Conservation (phyloP, 1,140 invertebrate genomes). For the Tetramorium alpestre region DNA sequence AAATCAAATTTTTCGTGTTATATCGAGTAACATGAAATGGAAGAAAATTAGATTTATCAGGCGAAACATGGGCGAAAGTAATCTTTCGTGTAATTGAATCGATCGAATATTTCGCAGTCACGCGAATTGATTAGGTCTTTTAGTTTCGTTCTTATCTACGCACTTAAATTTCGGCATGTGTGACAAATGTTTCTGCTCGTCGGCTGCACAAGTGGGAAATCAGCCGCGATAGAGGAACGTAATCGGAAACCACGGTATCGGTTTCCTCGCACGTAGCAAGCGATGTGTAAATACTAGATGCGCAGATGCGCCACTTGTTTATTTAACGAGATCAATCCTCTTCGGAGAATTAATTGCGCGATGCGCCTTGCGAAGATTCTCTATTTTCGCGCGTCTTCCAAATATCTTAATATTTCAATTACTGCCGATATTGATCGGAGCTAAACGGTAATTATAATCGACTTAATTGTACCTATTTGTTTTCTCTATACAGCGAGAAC, state of each 20-base stretch:
- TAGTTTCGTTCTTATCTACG: neutral
- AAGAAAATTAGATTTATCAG: neutral
- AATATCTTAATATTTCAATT: neutral
- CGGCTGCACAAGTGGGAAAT: constrained; percentile 31
- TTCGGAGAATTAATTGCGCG: constrained; percentile 9
- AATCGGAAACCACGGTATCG: constrained; percentile 40
- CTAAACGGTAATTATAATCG: neutral
- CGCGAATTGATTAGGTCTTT: neutral
- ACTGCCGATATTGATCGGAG: too few species aligned
- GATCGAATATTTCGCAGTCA: neutral
- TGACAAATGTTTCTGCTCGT: neutral
- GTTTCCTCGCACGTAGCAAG: constrained; percentile 29
- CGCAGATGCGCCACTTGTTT: constrained; percentile 60
- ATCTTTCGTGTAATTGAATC: neutral
- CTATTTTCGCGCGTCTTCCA: neutral
- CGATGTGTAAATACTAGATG: constrained; percentile 51
- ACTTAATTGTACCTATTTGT: neutral
- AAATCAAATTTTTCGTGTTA: neutral
- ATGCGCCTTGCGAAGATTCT: neutral
- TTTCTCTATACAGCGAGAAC: neutral
- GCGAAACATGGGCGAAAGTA: neutral
- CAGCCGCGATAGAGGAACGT: constrained; percentile 18
- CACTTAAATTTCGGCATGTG: constrained; percentile 16
- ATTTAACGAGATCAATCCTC: constrained; percentile 9
- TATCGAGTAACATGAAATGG: neutral